These are phyloP conservation scores for Semaprochilodus insignis DNA, from an alignment of 2,797 vertebrate genomes.

Conservation along the genomic window DNA sequence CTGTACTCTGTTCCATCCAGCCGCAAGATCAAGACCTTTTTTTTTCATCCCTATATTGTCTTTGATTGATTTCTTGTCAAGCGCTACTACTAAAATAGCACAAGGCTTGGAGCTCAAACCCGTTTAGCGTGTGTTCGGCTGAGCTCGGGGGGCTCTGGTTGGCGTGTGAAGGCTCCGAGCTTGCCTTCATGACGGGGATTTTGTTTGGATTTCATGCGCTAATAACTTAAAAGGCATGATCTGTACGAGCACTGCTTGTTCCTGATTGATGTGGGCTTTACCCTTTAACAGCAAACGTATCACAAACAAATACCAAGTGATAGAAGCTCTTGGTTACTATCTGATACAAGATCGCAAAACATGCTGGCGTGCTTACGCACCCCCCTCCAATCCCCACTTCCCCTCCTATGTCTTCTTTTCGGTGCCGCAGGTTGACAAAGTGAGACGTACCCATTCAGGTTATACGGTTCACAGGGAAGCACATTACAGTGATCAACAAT, in stretches of 20 bases:
- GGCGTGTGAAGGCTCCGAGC: background rate
- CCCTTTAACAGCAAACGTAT: slow-evolving; percentile 27
- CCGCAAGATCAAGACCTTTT: slow-evolving; percentile 22
- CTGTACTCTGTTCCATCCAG: background rate
- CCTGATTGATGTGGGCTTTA: slow-evolving; percentile 25
- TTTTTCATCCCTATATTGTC: slow-evolving; percentile 30
- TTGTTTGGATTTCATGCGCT: slow-evolving; percentile 4
- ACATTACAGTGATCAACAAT: slow-evolving; percentile 10
- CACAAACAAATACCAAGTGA: slow-evolving; percentile 19
- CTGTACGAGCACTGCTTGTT: background rate
- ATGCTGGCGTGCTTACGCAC: background rate
- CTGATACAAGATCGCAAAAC: slow-evolving; percentile 29
- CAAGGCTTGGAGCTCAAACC: slow-evolving; percentile 2
- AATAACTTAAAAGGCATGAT: slow-evolving; percentile 18
- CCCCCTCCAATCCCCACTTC: background rate
- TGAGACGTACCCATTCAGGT: background rate
- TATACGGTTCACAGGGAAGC: slow-evolving; percentile 22
- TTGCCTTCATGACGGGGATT: background rate
- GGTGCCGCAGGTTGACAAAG: background rate
- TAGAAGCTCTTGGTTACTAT: slow-evolving; percentile 18
- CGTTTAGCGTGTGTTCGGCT: background rate
- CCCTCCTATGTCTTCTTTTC: background rate
- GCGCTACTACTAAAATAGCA: slow-evolving; percentile 46
- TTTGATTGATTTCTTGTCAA: slow-evolving; percentile 43
- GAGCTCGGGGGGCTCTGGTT: background rate